Evolutionary conservation across 2,797 vertebrate species (phyloP).

Genomic region (Helarctos malayanus): DNA sequence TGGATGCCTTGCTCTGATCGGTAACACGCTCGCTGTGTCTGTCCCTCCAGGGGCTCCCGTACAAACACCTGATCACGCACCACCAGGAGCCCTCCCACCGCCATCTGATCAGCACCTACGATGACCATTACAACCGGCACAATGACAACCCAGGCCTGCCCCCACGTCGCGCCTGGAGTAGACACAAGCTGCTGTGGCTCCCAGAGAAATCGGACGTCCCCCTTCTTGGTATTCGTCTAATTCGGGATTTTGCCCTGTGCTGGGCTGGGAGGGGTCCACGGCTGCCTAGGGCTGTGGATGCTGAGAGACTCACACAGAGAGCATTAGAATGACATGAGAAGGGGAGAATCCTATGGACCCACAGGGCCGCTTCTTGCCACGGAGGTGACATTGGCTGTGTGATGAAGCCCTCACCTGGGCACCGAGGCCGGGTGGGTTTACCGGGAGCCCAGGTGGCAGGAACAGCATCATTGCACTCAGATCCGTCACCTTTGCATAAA

Average conservation of each 20-base stretch:
- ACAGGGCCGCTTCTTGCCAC: neutral
- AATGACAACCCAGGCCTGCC: slow-evolving; percentile 85
- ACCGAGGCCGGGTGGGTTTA: neutral
- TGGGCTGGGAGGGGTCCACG: neutral
- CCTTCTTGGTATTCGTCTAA: slow-evolving; percentile 86
- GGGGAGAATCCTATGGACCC: neutral
- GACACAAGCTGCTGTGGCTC: slow-evolving; percentile 87
- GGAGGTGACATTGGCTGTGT: neutral
- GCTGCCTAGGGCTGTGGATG: neutral
- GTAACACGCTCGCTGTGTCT: neutral
- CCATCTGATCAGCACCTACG: slow-evolving; percentile 90
- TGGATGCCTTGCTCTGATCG: neutral
- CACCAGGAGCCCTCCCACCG: slow-evolving; percentile 84
- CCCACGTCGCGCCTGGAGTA: slow-evolving; percentile 83
- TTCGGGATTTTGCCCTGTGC: neutral
- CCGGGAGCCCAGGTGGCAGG: neutral
- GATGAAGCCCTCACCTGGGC: neutral
- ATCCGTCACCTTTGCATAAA: neutral
- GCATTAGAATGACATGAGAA: neutral
- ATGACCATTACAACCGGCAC: slow-evolving; percentile 88
- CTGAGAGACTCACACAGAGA: fast-evolving
- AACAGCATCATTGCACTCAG: fast-evolving
- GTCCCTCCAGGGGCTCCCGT: slow-evolving; percentile 90
- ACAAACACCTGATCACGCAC: slow-evolving; percentile 88
- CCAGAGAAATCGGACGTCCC: slow-evolving; percentile 90